Base-by-base conservation (phyloP, 2,797 vertebrate species). In the Chrysocyon brachyurus region DNA sequence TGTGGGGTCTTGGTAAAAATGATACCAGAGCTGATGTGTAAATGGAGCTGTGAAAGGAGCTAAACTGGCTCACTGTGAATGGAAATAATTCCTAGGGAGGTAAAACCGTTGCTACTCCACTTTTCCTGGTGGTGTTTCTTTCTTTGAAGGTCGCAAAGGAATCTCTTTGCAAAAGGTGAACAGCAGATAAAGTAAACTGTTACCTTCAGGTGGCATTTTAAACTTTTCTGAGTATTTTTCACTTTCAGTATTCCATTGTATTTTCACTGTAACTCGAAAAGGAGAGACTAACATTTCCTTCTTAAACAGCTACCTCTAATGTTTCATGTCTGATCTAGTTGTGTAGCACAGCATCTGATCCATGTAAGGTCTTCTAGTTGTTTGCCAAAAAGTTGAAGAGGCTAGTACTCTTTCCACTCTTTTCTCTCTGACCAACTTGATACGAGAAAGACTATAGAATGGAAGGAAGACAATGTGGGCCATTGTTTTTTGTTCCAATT, bases 401-500 rank as follows among this genome's bases (percentile, higher is more conserved):
- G 16, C n/a, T 31, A 17, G n/a, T 4, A 14, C 2, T 87, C 49
- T 84, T 59, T 78, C 21, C 24, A 46, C 12, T 63, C 17, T 49
- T 59, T 36, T 82, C 11, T 81, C 26, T 72, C 28, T 78, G n/a
- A n/a, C 21, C 40, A 75, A 19, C 68, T 89, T 36, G 1, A 63
- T 70, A 57, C 0, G 22, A 82, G 40, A 94, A 64, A 28, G n/a
- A 72, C 12, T 40, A 21, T 8, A 9, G 10, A 89, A 52, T 26
- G 64, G 40, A 54, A 73, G 15, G 12, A 70, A 91, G 3, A 12
- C 22, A 87, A 82, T 31, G 1, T 0, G 75, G 9, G 7, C 2
- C 61, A 57, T 78, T 89, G 61, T 64, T 77, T 83, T 94, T 68
- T 92, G 11, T 96, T 73, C 31, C 28, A 86, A 59, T 94, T 94